Evolutionary conservation across 2,888 invertebrate genomes (phyloP).

Genomic region (Peribatodes rhomboidaria): DNA sequence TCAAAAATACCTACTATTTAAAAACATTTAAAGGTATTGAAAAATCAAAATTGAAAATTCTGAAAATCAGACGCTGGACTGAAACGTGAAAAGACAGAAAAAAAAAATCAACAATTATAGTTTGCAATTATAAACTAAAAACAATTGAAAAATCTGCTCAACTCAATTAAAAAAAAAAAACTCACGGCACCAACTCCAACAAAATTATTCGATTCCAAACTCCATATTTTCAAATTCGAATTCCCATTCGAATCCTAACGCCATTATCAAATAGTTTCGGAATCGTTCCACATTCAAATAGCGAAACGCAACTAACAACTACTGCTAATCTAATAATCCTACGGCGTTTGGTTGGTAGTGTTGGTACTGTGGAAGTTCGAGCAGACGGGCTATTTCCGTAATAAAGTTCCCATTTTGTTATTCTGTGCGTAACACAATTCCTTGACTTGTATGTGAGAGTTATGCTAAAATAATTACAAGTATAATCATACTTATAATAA

Average conservation of each 20-base stretch:
- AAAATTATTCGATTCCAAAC: neutral
- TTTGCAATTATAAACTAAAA: too few relatives aligned
- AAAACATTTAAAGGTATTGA: too few relatives aligned
- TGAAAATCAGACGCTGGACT: neutral
- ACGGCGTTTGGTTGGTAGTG: constrained; percentile 36
- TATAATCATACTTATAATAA: neutral
- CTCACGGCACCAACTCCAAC: neutral
- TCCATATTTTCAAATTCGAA: constrained; percentile 16
- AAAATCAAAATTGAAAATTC: neutral
- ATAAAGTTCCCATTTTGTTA: constrained; percentile 63
- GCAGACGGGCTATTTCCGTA: constrained; percentile 65
- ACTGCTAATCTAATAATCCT: constrained; percentile 36
- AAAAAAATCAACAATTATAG: too few relatives aligned
- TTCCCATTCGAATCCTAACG: too few relatives aligned
- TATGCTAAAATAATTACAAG: constrained; percentile 32
- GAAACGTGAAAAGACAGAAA: neutral
- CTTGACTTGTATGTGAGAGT: constrained; percentile 43
- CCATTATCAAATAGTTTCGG: constrained; percentile 13
- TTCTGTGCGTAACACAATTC: constrained; percentile 68
- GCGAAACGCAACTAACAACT: constrained; percentile 25
- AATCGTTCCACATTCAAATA: constrained; percentile 23
- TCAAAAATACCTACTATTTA: too few relatives aligned
- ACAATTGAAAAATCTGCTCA: too few relatives aligned
- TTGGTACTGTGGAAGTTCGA: constrained; percentile 56
- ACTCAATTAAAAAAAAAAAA: neutral